Evolutionary conservation across 2,113 vertebrate species (phyloP), one percentile per base, ranked within the genome.

Genomic region (Edolisoma coerulescens): DNA sequence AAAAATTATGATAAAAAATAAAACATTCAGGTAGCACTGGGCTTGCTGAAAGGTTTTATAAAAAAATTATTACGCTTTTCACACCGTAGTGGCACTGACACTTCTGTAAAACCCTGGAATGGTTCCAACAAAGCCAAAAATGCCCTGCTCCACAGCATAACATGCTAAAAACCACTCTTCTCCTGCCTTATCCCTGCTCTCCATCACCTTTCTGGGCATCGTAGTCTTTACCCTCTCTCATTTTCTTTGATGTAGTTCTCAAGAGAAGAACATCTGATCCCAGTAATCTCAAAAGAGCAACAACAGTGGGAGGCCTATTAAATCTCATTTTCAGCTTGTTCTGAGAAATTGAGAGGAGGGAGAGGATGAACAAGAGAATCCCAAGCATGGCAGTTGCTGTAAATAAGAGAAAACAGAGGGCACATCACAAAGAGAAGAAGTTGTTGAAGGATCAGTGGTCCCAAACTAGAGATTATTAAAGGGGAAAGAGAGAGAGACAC

Each of bases 281-380:
- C 92, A 91, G 95, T 96, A 97, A 95, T 95, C 96, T 97, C 94
- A 95, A 96, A 97, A 96, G 97, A 96, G 90, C 87, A 96, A 89
- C 84, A 94, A 47, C 94, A 96, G 96, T 95, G 69, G 92, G 97
- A 96, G 90, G 95, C 68, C 86, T 89, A 92, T 93, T 84, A 87
- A 95, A 89, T 96, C 95, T 96, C 78, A 87, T 95, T 93, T 95
- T 96, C 87, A 96, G 91, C 92, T 94, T 96, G 84, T 92, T 95
- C 82, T 93, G 97, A 85, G 75, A 95, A 97, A 87, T 54, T 56
- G 89, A 97, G 95, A 95, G 78, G 95, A 96, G 78, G 52, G 61
- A 96, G 87, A 87, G 67, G 77, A 93, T 0, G 22, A 96, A 94
- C 61, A 82, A 89, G 92, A 96, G 93, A 96, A 95, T 90, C 85